Evolutionary conservation across 2,797 vertebrate genomes (phyloP).

Genomic region (Chaetodon trifasciatus): DNA sequence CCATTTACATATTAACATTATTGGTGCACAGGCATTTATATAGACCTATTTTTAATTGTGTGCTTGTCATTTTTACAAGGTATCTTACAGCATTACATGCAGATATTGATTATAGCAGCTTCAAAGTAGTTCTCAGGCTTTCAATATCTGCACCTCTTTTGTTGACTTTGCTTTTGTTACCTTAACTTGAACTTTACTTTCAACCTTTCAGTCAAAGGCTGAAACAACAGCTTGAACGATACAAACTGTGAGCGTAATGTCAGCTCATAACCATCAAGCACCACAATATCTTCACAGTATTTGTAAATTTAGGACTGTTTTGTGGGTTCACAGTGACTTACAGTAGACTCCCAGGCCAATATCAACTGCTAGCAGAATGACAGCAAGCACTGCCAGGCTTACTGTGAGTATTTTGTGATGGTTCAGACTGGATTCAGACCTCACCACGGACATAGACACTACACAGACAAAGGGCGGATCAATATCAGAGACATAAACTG

Average conservation of each 20-base stretch:
- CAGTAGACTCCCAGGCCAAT: constrained; percentile 80
- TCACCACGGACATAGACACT: constrained; percentile 74
- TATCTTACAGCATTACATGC: not conserved
- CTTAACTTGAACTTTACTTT: not conserved
- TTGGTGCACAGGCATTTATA: not conserved
- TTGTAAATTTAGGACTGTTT: not conserved
- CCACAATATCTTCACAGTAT: not conserved
- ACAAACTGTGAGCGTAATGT: not conserved
- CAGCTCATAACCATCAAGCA: not conserved
- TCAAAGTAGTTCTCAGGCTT: too few relatives aligned
- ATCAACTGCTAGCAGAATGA: constrained; percentile 68
- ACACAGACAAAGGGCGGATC: constrained; percentile 28
- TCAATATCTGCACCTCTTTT: too few relatives aligned
- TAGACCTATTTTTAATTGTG: too few relatives aligned
- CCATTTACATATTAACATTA: not conserved
- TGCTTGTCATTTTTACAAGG: not conserved
- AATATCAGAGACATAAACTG: constrained; percentile 8
- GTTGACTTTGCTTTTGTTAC: not conserved
- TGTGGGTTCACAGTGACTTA: constrained; percentile 63
- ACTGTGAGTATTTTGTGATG: constrained; percentile 53
- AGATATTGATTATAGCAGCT: too few relatives aligned
- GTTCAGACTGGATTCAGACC: constrained; percentile 40
- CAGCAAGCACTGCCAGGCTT: constrained; percentile 69
- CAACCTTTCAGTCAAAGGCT: not conserved
- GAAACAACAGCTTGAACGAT: not conserved